A percentile compares a stretch with the other conserved stretches of the same genome.
Evolutionary conservation across 2,888 invertebrate species (phyloP).

Genomic region (Colostygia pectinataria): DNA sequence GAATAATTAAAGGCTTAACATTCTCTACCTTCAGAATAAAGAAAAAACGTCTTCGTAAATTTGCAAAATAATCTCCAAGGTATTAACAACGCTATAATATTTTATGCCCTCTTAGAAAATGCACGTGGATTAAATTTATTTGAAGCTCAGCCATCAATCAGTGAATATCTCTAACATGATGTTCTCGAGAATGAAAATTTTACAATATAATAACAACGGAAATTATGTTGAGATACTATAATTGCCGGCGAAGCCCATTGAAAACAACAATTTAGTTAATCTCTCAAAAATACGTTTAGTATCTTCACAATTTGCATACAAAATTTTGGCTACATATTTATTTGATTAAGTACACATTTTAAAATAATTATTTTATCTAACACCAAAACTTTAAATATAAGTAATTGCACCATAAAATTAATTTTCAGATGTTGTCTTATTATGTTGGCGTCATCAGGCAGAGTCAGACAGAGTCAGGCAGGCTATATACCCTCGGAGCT

Average conservation of each 20-base stretch:
- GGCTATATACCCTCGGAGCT: conserved; percentile 38
- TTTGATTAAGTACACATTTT: not conserved
- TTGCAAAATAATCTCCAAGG: conserved; percentile 29
- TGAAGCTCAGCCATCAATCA: not conserved
- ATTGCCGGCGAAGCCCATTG: not conserved
- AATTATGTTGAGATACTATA: too few species aligned
- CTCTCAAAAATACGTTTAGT: not conserved
- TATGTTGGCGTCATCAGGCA: conserved; percentile 59
- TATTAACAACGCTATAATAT: conserved; percentile 27
- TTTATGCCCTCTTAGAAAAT: not conserved
- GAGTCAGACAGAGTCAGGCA: conserved; percentile 52
- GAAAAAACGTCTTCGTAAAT: conserved; percentile 21
- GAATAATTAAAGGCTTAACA: conserved; percentile 10
- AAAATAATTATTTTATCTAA: not conserved
- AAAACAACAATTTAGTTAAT: not conserved
- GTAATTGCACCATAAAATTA: conserved; percentile 58
- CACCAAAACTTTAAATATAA: conserved; percentile 31
- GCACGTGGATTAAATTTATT: conserved; percentile 17
- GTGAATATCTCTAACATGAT: too few species aligned
- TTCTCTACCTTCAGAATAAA: conserved; percentile 21
- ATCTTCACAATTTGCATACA: not conserved
- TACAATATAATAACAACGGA: too few species aligned
- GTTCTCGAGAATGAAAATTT: too few species aligned
- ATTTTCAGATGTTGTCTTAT: conserved; percentile 64
- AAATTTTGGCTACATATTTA: conserved; percentile 1